Percentiles rank a stretch among this genome's conserved stretches.
Evolutionary conservation across 2,797 vertebrate species (phyloP).

Genomic region (Spinibarbus caldwelli): DNA sequence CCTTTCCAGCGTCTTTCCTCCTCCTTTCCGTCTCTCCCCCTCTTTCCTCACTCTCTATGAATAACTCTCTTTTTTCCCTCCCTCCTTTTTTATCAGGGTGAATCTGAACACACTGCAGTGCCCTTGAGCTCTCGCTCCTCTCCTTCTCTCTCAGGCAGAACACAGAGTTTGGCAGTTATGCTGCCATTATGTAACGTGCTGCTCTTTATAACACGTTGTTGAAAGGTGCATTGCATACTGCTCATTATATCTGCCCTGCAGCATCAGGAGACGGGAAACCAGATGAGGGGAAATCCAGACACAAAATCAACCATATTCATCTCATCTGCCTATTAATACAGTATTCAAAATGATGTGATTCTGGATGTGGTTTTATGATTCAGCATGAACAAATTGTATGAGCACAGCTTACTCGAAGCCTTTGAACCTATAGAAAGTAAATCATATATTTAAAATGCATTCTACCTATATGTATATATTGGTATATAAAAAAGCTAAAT

Average conservation of each 20-base stretch:
- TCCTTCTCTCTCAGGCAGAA: conserved; percentile 14
- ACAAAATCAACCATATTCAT: background rate
- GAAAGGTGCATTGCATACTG: conserved; percentile 35
- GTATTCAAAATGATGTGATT: background rate
- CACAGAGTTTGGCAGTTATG: conserved; percentile 31
- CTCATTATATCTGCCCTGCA: conserved; percentile 33
- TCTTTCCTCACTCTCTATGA: conserved; percentile 34
- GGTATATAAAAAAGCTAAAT: background rate
- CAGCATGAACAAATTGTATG: background rate
- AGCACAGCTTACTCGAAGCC: background rate
- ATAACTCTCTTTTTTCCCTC: conserved; percentile 9
- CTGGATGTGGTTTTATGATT: background rate
- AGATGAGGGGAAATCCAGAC: conserved; percentile 4
- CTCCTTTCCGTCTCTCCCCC: background rate
- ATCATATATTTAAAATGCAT: background rate
- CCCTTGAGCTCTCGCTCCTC: conserved; percentile 36
- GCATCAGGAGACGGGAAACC: conserved; percentile 25
- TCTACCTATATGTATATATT: too few species aligned
- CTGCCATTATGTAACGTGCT: conserved; percentile 49
- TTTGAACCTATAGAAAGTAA: background rate
- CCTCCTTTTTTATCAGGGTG: conserved; percentile 22
- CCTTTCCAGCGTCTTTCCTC: conserved; percentile 16
- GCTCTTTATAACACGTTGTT: conserved; percentile 41
- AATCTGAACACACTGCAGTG: conserved; percentile 39
- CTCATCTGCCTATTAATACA: background rate